Evolutionary conservation across 2,797 vertebrate species (phyloP).

Genomic region (Yasuhikotakia modesta): DNA sequence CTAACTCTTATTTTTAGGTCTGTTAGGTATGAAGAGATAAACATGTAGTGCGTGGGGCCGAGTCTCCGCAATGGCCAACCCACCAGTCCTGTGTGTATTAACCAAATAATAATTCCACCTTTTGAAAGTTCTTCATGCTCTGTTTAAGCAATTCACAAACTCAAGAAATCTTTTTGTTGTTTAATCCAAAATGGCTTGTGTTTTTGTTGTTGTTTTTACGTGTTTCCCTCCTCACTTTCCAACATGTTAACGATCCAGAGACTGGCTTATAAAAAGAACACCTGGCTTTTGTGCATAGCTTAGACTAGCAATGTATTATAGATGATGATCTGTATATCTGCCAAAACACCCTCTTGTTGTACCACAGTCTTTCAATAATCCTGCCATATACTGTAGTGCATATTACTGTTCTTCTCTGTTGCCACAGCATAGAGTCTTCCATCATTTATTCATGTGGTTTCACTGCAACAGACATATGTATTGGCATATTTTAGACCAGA

Average conservation of each 20-base stretch:
- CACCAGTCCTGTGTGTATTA: slow-evolving; percentile 28
- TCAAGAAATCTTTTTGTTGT: slow-evolving; percentile 64
- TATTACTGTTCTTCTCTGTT: slow-evolving; percentile 45
- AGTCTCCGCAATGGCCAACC: slow-evolving; percentile 37
- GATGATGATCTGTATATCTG: slow-evolving; percentile 76
- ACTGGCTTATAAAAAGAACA: slow-evolving; percentile 73
- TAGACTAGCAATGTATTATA: slow-evolving; percentile 78
- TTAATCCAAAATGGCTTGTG: slow-evolving; percentile 71
- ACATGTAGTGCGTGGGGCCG: slow-evolving; percentile 21
- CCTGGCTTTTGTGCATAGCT: slow-evolving; percentile 81
- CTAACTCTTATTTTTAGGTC: slow-evolving; percentile 58
- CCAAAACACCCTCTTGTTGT: slow-evolving; percentile 69
- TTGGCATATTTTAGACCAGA: slow-evolving; percentile 54
- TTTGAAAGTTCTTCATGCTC: slow-evolving; percentile 57
- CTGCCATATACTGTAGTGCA: slow-evolving; percentile 48
- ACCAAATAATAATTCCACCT: slow-evolving; percentile 48
- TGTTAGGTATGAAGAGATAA: slow-evolving; percentile 41
- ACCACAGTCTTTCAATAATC: slow-evolving; percentile 68
- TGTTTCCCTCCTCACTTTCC: slow-evolving; percentile 55
- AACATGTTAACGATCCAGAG: slow-evolving; percentile 70
- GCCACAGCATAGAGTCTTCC: slow-evolving; percentile 44
- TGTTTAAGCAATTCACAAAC: slow-evolving; percentile 54
- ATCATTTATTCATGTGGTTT: slow-evolving; percentile 56
- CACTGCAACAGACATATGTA: slow-evolving; percentile 53
- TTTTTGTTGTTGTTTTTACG: slow-evolving; percentile 68